phyloP scores from a whole-genome alignment of 2,888 invertebrate species.

The Diarsia rubi region DNA sequence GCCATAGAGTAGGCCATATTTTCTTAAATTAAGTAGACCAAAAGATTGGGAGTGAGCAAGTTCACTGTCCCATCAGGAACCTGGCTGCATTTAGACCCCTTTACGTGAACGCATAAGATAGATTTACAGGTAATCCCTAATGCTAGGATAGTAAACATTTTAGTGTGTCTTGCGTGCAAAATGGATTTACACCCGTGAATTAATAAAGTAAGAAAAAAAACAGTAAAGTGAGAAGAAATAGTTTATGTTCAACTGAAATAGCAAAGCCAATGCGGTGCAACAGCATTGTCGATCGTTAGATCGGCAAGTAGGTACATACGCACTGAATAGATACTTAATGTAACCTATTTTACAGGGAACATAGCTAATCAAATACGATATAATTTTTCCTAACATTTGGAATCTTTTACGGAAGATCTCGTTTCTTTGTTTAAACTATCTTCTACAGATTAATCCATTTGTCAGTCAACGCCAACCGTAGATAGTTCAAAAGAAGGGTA shows the following conservation, averaged over 20 bases:
- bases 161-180: slow-evolving; percentile 48
- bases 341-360: slow-evolving; percentile 46
- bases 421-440: slow-evolving; percentile 57
- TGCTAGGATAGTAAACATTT: slow-evolving; percentile 44
- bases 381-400: slow-evolving; percentile 3
- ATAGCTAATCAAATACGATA: slow-evolving; percentile 9
- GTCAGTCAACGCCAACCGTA: slow-evolving; percentile 37
- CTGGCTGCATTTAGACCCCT: not conserved
- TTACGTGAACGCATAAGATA: not conserved
- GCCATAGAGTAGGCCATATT: not conserved
- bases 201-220: slow-evolving; percentile 64
- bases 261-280: slow-evolving; percentile 52
- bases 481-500: slow-evolving; percentile 57
- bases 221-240: slow-evolving; percentile 61
- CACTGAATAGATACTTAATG: slow-evolving; percentile 12
- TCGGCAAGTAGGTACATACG: too few species aligned
- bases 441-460: slow-evolving; percentile 53
- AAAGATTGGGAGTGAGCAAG: not conserved
- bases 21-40: not conserved
- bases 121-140: not conserved
- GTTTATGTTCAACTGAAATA: slow-evolving; percentile 58
- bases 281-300: slow-evolving; percentile 56
- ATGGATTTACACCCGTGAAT: slow-evolving; percentile 56
- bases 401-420: slow-evolving; percentile 33
- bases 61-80: not conserved